phyloP scores from a whole-genome alignment of 2,888 invertebrate genomes.

The Callyntrura guangdongensis region DNA sequence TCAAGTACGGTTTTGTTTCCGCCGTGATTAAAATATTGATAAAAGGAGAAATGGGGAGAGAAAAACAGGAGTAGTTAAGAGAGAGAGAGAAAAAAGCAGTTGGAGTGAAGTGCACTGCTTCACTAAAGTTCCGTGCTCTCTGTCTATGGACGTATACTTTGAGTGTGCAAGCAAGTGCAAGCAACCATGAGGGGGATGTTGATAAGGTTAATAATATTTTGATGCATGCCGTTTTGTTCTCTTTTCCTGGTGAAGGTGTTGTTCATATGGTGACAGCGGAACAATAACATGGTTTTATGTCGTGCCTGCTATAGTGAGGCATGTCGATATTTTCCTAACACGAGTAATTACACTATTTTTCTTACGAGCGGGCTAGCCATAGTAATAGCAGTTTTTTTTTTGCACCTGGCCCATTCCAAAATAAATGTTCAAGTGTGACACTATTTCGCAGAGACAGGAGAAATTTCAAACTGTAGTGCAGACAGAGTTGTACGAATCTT shows the following conservation, averaged over 20 bases:
- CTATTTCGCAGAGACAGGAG: background rate
- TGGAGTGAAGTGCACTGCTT: constrained; percentile 7
- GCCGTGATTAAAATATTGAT: background rate
- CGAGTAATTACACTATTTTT: constrained; percentile 7
- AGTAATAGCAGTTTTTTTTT: background rate
- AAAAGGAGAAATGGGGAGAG: background rate
- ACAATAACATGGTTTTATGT: background rate
- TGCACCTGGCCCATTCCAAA: background rate
- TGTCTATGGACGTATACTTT: background rate
- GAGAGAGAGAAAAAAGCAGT: constrained; percentile 17
- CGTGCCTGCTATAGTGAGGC: background rate
- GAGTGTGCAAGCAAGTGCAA: background rate
- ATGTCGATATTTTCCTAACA: background rate
- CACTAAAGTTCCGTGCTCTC: background rate
- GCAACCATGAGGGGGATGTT: background rate
- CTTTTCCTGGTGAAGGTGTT: background rate
- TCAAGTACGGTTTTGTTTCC: constrained; percentile 10
- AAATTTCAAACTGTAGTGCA: background rate
- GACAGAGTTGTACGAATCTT: too few relatives aligned
- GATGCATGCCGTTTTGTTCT: background rate
- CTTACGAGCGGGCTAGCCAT: background rate
- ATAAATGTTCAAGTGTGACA: background rate
- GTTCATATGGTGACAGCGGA: constrained; percentile 30
- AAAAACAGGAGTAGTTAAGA: background rate
- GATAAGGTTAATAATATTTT: background rate